Percentiles rank a stretch among this genome's conserved stretches.
These are phyloP conservation scores for Heterodera schachtii DNA, from an alignment of 1,140 invertebrate species.

Conservation along the genomic window DNA sequence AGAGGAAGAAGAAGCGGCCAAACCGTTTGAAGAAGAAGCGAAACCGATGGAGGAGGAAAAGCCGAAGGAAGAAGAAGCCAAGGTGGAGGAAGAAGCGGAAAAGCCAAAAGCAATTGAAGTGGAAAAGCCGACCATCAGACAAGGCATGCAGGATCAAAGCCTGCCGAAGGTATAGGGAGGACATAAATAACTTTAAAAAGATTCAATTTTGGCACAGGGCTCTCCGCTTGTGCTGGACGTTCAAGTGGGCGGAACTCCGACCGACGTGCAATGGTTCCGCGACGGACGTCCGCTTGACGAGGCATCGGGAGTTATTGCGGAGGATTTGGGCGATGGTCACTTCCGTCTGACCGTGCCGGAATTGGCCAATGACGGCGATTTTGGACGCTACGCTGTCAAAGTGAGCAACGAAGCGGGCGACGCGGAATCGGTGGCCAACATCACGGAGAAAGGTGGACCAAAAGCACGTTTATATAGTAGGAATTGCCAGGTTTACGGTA, in stretches of 20 bases:
- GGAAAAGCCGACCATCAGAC: slow-evolving; percentile 78
- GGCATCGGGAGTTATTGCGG: slow-evolving; percentile 8
- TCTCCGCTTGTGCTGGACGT: slow-evolving; percentile 52
- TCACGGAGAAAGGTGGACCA: slow-evolving; percentile 32
- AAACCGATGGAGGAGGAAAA: neutral
- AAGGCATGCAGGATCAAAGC: slow-evolving; percentile 77
- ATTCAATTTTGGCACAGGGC: slow-evolving; percentile 35
- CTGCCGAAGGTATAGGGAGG: slow-evolving; percentile 70
- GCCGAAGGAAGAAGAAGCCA: neutral
- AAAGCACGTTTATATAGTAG: neutral
- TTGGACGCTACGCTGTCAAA: slow-evolving; percentile 47
- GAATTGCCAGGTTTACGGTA: no score
- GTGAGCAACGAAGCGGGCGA: slow-evolving; percentile 47
- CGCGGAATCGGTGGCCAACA: slow-evolving; percentile 33
- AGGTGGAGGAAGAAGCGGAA: neutral
- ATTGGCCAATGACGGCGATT: slow-evolving; percentile 43
- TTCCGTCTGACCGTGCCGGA: slow-evolving; percentile 43
- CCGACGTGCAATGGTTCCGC: slow-evolving; percentile 59
- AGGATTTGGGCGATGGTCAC: slow-evolving; percentile 50
- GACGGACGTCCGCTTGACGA: slow-evolving; percentile 58
- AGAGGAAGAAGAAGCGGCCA: neutral
- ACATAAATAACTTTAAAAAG: neutral
- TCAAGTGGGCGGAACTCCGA: slow-evolving; percentile 62
- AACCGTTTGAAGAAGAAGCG: neutral
- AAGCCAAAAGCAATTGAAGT: slow-evolving; percentile 70